Conservation (phyloP, 2,797 vertebrate species). For the Poecile montanus region DNA sequence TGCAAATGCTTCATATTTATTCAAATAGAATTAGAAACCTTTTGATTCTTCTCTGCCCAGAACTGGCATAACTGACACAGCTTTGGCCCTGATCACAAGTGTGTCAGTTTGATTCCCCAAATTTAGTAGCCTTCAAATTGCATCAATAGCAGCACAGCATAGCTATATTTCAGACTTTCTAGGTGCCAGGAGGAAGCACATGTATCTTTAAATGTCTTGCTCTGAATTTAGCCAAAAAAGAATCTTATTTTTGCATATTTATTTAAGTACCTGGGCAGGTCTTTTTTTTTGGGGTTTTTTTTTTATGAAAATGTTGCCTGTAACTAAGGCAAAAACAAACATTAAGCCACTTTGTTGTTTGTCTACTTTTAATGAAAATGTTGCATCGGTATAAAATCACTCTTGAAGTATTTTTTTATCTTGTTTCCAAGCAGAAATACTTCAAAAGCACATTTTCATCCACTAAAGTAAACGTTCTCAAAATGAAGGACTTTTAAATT, state of each 20-base stretch:
- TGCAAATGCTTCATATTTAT: not conserved
- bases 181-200: conserved; percentile 2
- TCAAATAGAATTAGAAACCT: not conserved
- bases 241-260: conserved; percentile 43
- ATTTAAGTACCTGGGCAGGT: conserved; percentile 8
- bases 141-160: not conserved
- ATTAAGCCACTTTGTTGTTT: conserved; percentile 36
- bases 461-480: not conserved
- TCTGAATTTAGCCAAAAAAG: conserved; percentile 50
- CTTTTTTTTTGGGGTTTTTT: not conserved
- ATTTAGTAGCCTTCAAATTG: not conserved
- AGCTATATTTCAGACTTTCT: conserved; percentile 37
- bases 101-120: not conserved
- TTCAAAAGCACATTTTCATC: conserved; percentile 33
- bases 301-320: not conserved
- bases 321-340: conserved; percentile 16
- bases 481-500: conserved; percentile 19
- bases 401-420: conserved; percentile 53
- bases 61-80: not conserved
- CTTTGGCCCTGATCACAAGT: not conserved
- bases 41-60: not conserved
- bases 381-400: not conserved
- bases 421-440: conserved; percentile 52
- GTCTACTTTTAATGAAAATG: conserved; percentile 42
- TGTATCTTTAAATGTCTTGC: conserved; percentile 61